phyloP scores from a whole-genome alignment of 2,113 vertebrate species.

The Uria aalge region DNA sequence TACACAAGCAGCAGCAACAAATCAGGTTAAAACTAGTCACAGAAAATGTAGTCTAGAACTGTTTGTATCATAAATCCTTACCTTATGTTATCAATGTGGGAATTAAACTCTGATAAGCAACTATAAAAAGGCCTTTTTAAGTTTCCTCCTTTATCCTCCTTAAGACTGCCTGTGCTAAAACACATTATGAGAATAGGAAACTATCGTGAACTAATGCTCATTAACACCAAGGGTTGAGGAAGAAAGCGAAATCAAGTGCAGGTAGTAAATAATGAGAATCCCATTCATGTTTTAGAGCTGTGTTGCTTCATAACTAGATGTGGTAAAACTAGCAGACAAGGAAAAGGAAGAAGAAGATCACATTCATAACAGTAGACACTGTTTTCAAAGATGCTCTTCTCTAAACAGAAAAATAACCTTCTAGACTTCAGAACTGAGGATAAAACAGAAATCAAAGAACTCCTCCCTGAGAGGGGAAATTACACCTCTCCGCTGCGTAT shows the following conservation, averaged over 20 bases:
- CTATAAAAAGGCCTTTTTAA: background rate
- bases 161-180: background rate
- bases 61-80: background rate
- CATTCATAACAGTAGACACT: background rate
- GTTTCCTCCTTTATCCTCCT: background rate
- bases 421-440: background rate
- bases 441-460: background rate
- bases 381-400: background rate
- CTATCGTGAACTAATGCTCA: background rate
- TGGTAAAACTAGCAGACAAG: background rate
- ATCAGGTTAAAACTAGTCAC: background rate
- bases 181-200: background rate
- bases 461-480: background rate
- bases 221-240: background rate
- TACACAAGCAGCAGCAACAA: background rate
- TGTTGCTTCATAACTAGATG: background rate
- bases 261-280: background rate
- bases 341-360: background rate
- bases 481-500: background rate
- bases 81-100: background rate
- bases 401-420: background rate
- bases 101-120: conserved; percentile 9
- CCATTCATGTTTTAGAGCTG: background rate
- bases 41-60: background rate
- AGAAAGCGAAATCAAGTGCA: background rate